These are phyloP conservation scores for Ennomos quercinarius DNA, from an alignment of 2,888 invertebrate species.

Conservation along the genomic window DNA sequence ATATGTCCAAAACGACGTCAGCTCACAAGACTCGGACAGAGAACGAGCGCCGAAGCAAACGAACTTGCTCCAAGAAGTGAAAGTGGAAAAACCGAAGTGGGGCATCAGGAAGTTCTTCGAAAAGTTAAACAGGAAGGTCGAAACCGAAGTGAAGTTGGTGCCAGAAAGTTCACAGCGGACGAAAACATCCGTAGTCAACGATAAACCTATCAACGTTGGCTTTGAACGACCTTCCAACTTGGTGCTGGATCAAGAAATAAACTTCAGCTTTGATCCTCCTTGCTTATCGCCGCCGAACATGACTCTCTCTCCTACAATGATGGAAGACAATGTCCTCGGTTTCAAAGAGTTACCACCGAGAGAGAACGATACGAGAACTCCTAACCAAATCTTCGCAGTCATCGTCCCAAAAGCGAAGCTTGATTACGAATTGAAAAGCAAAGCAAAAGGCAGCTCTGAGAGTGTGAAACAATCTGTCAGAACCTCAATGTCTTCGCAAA, in stretches of 20 bases:
- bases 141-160: conserved; percentile 85
- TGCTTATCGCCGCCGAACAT: conserved; percentile 79
- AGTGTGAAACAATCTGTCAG: conserved; percentile 65
- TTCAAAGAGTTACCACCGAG: conserved; percentile 73
- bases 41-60: conserved; percentile 74
- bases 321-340: conserved; percentile 66
- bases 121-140: conserved; percentile 67
- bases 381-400: conserved; percentile 77
- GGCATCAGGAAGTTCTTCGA: conserved; percentile 76
- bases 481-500: conserved; percentile 71
- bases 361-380: conserved; percentile 54
- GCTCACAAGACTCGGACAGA: conserved; percentile 62
- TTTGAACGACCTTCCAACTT: conserved; percentile 69
- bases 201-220: conserved; percentile 57
- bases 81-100: conserved; percentile 73
- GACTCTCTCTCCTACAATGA: conserved; percentile 77
- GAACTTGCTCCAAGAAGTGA: conserved; percentile 69
- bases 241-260: conserved; percentile 61
- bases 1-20: conserved; percentile 91
- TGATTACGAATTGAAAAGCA: conserved; percentile 58
- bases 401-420: conserved; percentile 78
- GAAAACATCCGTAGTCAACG: conserved; percentile 63
- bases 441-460: conserved; percentile 64
- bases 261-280: conserved; percentile 70
- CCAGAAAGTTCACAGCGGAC: conserved; percentile 59